Evolutionary conservation across 2,888 invertebrate species (phyloP).

Genomic region (Sminthurinus aureus): DNA sequence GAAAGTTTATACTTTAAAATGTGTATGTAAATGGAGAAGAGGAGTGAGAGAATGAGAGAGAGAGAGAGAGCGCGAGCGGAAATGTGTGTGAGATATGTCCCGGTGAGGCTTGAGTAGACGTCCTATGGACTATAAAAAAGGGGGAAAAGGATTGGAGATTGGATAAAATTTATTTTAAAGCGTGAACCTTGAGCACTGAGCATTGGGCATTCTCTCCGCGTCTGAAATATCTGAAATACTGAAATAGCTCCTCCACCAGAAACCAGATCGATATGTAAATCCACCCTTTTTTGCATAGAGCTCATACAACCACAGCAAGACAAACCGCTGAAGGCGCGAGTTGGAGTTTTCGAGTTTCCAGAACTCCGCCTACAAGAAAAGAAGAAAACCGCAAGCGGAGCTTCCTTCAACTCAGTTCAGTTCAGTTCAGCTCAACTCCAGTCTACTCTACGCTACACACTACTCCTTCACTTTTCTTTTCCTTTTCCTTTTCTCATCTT

Average conservation of each 20-base stretch:
- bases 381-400: slow-evolving; percentile 23
- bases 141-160: slow-evolving; percentile 23
- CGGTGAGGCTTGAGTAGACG: slow-evolving; percentile 4
- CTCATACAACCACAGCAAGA: slow-evolving; percentile 48
- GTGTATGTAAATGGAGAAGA: background rate
- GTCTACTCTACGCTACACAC: background rate
- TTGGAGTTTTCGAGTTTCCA: slow-evolving; percentile 39
- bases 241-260: slow-evolving; percentile 31
- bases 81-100: background rate
- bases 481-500: background rate
- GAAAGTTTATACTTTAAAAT: background rate
- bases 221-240: too few species aligned
- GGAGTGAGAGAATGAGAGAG: background rate
- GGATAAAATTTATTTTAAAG: slow-evolving; percentile 49
- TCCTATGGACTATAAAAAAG: slow-evolving; percentile 26
- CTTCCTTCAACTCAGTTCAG: background rate
- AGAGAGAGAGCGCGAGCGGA: background rate
- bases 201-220: background rate
- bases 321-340: slow-evolving; percentile 57
- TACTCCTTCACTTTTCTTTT: background rate
- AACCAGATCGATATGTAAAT: slow-evolving; percentile 59
- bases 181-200: slow-evolving; percentile 12
- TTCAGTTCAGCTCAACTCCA: too few species aligned
- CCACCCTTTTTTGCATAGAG: slow-evolving; percentile 59
- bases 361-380: slow-evolving; percentile 46